Conservation (phyloP, 2,113 vertebrate genomes). For the Anas platyrhynchos region DNA sequence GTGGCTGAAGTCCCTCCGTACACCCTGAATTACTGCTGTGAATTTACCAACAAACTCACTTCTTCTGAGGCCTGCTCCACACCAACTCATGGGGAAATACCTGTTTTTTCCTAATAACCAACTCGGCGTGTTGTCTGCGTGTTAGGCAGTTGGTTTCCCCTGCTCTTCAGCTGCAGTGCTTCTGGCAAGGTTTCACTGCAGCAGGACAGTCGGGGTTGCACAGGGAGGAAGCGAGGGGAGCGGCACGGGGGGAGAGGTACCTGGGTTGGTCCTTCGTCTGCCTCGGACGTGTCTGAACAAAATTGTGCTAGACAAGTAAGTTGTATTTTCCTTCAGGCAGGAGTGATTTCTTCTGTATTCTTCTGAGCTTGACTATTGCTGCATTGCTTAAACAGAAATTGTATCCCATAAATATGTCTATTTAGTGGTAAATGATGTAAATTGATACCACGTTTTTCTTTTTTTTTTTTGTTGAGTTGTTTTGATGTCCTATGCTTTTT, state of each 20-base stretch:
- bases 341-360: not conserved
- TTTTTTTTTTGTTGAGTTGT: not conserved
- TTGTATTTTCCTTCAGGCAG: not conserved
- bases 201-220: not conserved
- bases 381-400: not conserved
- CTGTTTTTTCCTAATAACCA: not conserved
- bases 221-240: not conserved
- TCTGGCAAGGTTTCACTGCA: not conserved
- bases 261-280: not conserved
- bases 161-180: not conserved
- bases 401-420: not conserved
- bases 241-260: accelerated
- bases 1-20: not conserved
- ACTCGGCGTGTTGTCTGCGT: not conserved
- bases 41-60: not conserved
- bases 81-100: not conserved
- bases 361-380: not conserved
- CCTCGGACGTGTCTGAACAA: not conserved
- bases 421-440: not conserved
- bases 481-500: not conserved
- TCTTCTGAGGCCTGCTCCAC: not conserved
- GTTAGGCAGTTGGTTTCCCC: not conserved
- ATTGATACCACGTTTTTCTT: not conserved
- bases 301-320: not conserved
- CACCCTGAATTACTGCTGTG: not conserved